Conservation (phyloP, 2,113 vertebrate genomes). For the Dasyurus viverrinus region DNA sequence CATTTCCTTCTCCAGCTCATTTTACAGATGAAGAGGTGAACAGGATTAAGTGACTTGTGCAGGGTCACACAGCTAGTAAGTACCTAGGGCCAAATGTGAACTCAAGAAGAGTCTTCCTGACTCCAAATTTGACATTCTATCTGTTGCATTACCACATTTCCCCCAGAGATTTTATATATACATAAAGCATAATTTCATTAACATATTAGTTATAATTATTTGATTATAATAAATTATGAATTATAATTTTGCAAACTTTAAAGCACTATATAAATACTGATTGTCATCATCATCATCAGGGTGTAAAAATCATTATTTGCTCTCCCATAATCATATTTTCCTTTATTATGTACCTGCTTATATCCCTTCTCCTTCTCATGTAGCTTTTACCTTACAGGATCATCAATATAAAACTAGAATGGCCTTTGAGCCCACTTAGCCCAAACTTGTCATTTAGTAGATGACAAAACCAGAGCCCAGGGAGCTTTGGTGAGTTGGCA, state of each 20-base stretch:
- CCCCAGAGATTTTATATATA: not conserved
- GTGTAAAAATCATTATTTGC: not conserved
- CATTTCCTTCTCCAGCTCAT: not conserved
- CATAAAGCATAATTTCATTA: not conserved
- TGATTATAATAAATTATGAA: no score
- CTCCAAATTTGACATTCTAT: not conserved
- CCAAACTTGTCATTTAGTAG: not conserved
- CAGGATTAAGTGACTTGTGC: not conserved
- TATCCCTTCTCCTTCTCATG: not conserved
- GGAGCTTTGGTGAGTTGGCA: not conserved
- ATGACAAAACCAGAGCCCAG: not conserved
- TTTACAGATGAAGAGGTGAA: not conserved
- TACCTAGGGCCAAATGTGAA: not conserved
- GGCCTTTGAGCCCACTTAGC: not conserved
- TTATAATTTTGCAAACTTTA: not conserved
- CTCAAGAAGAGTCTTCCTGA: not conserved
- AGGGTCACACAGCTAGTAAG: not conserved
- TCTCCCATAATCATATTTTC: not conserved
- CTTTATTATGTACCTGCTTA: not conserved
- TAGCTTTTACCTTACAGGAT: not conserved
- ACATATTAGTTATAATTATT: no score
- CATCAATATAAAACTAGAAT: not conserved
- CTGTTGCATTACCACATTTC: not conserved
- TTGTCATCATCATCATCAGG: not conserved
- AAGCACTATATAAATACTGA: not conserved